Percentiles rank a stretch among this genome's conserved stretches.
These are phyloP conservation scores for Aphodius granarius DNA, from an alignment of 2,888 invertebrate species.

Conservation along the genomic window DNA sequence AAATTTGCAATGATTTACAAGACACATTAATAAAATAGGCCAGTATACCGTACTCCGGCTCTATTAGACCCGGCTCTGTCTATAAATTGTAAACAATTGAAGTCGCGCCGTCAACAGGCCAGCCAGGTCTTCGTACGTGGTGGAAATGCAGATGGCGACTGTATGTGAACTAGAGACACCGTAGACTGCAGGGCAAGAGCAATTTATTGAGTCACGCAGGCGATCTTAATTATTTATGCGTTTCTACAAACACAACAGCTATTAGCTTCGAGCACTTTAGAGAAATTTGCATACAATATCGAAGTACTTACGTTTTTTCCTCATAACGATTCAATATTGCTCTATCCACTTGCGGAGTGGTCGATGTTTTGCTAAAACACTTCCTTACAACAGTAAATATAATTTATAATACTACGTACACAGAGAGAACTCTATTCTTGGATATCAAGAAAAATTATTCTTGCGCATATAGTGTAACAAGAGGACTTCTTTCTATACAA, in stretches of 20 bases:
- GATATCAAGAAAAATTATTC: too few relatives aligned
- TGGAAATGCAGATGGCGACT: constrained; percentile 15
- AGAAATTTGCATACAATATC: neutral
- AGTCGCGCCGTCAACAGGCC: constrained; percentile 3
- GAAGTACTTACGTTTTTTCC: neutral
- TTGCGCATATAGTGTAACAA: too few relatives aligned
- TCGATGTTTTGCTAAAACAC: too few relatives aligned
- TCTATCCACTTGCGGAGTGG: too few relatives aligned
- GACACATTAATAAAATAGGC: constrained; percentile 28
- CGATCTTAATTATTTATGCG: constrained; percentile 21
- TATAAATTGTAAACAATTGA: constrained; percentile 27
- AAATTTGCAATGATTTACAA: constrained; percentile 25
- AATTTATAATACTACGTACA: too few relatives aligned
- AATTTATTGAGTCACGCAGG: constrained; percentile 1
- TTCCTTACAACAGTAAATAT: too few relatives aligned
- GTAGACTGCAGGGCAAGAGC: neutral
- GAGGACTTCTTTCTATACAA: too few relatives aligned
- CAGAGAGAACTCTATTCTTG: too few relatives aligned
- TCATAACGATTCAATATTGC: neutral
- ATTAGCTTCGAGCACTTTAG: neutral
- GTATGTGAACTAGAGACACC: neutral
- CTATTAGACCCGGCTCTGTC: constrained; percentile 22
- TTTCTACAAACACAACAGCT: constrained; percentile 6
- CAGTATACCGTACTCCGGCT: constrained; percentile 28
- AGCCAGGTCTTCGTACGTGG: neutral